Evolutionary conservation across 2,888 invertebrate species (phyloP), one percentile per base, ranked within the genome.

Genomic region (Acrobeloides nanus): DNA sequence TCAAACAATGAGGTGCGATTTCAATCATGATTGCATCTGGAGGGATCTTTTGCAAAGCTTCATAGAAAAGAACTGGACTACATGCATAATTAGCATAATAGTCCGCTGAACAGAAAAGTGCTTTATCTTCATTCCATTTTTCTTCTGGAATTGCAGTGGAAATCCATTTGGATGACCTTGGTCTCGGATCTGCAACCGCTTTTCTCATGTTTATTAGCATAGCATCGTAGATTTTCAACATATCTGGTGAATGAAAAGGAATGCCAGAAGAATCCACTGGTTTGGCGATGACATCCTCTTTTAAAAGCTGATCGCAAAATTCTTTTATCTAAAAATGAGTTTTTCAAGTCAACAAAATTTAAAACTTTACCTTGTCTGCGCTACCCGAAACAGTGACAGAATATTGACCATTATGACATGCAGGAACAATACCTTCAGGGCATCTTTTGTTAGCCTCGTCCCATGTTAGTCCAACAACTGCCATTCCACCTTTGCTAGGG

Each of bases 231-330:
- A 86, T 88, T 26, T 83, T 81, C 3, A 85, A 84, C 71, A 92
- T 86, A 76, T 87, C 88, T 74, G 84, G 84, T 76, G 89, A 89
- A 78, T 93, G 92, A 80, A 92, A 92, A n/a, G 90, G 89, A 53
- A 84, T 83, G 41, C 86, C 86, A 29, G 87, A 84, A 68, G 87
- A 87, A 68, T 86, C 84, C 2, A 92, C 90, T 53, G 81, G 81
- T 55, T 67, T 71, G 44, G 71, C 70, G 43, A 71, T 67, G 33
- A 71, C 51, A 4, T 61, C 84, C 73, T 87, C 84, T 1, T 81
- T 80, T 59, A 57, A 46, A 37, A 73, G 63, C 34, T 62, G 44
- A 3, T 56, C 61, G 48, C 63, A 60, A 15, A 64, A 44, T 20
- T 47, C 46, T 27, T 49, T 31, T 24, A 62, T 46, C 53, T 57